Evolutionary conservation across 37 sponge, comb jelly and placozoan species (phyloP).

Genomic region (Cliona cf. orientalis): DNA sequence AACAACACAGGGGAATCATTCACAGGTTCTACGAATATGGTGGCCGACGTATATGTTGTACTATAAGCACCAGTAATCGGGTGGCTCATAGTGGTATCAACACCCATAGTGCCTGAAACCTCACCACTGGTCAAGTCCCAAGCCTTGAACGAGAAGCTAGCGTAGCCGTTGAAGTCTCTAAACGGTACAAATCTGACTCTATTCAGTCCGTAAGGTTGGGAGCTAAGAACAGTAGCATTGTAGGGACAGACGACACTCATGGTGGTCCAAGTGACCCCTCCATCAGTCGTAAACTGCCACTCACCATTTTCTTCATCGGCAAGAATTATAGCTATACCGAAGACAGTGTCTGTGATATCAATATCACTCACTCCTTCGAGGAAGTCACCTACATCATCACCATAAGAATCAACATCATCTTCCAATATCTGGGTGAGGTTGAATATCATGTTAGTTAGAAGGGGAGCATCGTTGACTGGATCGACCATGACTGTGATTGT

Average conservation of each 20-base stretch:
- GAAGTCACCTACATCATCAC: conserved; percentile 64
- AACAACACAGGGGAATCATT: conserved; percentile 84
- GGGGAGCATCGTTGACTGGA: conserved; percentile 86
- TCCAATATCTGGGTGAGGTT: conserved; percentile 67
- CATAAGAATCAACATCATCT: conserved; percentile 60
- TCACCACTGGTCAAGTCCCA: conserved; percentile 88
- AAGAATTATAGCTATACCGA: conserved; percentile 77
- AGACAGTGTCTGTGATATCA: conserved; percentile 44
- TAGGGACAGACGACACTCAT: conserved; percentile 43
- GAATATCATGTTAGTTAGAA: conserved; percentile 54
- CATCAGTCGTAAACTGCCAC: conserved; percentile 77
- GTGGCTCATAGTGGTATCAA: conserved; percentile 43
- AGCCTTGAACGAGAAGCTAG: conserved; percentile 65
- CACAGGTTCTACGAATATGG: conserved; percentile 73
- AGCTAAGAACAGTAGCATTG: conserved; percentile 72
- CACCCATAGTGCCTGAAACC: conserved; percentile 45
- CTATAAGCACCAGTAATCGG: conserved; percentile 81
- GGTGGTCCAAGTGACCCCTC: conserved; percentile 70
- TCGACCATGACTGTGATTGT: conserved; percentile 41
- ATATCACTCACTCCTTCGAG: conserved; percentile 65
- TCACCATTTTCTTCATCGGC: conserved; percentile 73
- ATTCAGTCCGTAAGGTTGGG: conserved; percentile 36
- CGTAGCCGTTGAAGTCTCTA: conserved; percentile 76
- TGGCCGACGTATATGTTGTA: conserved; percentile 44
- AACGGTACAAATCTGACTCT: conserved; percentile 78